Evolutionary conservation across 2,113 vertebrate species (phyloP).

Genomic region (Stomatorhinus ivindoensis): DNA sequence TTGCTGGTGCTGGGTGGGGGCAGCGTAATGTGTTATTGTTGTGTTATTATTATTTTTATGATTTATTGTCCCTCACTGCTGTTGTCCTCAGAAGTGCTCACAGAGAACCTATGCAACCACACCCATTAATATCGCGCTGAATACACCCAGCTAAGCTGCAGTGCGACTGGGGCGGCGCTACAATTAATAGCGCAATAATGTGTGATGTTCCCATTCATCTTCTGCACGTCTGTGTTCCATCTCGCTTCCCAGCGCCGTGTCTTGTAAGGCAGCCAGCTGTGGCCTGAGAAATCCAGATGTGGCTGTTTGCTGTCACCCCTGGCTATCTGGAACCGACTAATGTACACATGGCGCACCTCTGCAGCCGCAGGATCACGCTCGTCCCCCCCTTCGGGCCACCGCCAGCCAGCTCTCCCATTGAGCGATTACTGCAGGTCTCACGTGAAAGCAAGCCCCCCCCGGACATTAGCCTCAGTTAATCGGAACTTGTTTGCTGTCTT

Average conservation of each 20-base stretch:
- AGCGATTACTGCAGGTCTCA: background rate
- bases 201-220: slow-evolving; percentile 27
- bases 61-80: background rate
- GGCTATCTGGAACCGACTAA: slow-evolving; percentile 43
- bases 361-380: slow-evolving; percentile 34
- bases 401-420: background rate
- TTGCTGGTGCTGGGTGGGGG: background rate
- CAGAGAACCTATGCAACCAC: background rate
- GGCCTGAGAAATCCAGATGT: slow-evolving; percentile 51
- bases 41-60: background rate
- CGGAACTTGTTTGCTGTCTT: background rate
- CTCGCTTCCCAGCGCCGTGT: background rate
- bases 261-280: slow-evolving; percentile 24
- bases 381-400: slow-evolving; percentile 27
- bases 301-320: slow-evolving; percentile 39
- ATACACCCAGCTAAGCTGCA: background rate
- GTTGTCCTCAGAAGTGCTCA: background rate
- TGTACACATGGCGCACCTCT: slow-evolving; percentile 42
- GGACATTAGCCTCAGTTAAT: slow-evolving; percentile 14
- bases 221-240: slow-evolving; percentile 24
- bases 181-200: slow-evolving; percentile 31
- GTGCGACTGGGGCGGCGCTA: background rate
- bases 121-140: background rate
- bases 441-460: background rate
- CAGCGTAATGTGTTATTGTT: background rate